phyloP scores from a whole-genome alignment of 2,888 invertebrate genomes.

The Cordilura impudica region DNA sequence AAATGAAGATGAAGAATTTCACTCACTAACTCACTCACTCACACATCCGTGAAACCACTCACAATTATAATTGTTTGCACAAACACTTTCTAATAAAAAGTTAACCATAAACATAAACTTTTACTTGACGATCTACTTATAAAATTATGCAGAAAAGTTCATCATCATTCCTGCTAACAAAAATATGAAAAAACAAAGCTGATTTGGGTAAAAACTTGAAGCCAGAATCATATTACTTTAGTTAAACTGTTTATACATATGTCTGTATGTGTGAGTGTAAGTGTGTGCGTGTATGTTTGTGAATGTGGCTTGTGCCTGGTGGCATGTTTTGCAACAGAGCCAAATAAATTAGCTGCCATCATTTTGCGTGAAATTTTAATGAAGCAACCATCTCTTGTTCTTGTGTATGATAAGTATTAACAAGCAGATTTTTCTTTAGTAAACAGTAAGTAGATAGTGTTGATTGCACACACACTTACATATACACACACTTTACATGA shows the following conservation, averaged over 20 bases:
- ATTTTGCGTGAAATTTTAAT: conserved; percentile 38
- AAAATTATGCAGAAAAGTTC: neutral
- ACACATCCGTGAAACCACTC: neutral
- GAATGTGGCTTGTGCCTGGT: too few relatives aligned
- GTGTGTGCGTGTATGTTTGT: neutral
- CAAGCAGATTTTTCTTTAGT: neutral
- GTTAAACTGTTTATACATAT: neutral
- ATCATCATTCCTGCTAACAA: conserved; percentile 3
- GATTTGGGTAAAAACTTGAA: neutral
- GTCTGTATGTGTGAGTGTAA: neutral
- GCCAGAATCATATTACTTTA: neutral
- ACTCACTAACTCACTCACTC: neutral
- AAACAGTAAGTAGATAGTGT: conserved; percentile 2
- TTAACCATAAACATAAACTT: neutral
- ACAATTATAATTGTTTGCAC: neutral
- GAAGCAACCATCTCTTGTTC: conserved; percentile 20
- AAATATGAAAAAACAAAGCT: neutral
- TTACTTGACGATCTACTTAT: neutral
- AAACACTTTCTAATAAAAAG: neutral
- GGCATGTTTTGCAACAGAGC: neutral
- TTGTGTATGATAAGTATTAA: neutral
- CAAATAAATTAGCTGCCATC: conserved; percentile 38
- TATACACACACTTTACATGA: neutral
- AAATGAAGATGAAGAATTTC: neutral
- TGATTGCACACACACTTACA: neutral